These are phyloP conservation scores for Acheta domesticus DNA, from an alignment of 2,888 invertebrate genomes.

Conservation along the genomic window DNA sequence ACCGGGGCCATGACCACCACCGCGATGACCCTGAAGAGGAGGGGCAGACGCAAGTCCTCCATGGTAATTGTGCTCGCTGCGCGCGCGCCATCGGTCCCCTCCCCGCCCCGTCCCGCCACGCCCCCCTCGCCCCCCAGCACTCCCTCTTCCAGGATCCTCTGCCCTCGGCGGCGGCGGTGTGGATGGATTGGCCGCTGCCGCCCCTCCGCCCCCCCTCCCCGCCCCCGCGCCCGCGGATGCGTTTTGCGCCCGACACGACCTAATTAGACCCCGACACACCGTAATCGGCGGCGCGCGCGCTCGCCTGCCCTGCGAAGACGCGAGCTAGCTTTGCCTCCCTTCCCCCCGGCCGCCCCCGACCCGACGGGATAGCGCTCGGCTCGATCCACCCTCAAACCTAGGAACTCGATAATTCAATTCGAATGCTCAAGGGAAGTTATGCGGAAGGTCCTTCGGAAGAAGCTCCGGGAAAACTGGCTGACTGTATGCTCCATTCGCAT, in stretches of 20 bases:
- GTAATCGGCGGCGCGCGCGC: slow-evolving; percentile 7
- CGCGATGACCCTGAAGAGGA: slow-evolving; percentile 18
- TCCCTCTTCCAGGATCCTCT: no score
- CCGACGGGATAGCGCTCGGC: no score
- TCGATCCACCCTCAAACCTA: no score
- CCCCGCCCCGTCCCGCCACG: not conserved
- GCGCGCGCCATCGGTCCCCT: not conserved
- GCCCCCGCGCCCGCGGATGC: not conserved
- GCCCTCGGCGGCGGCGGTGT: no score
- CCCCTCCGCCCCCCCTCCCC: not conserved
- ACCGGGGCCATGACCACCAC: not conserved
- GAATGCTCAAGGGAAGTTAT: no score
- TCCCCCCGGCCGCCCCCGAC: not conserved
- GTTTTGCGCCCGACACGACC: not conserved
- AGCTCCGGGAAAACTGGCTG: no score
- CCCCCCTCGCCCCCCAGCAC: no score
- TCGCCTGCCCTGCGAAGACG: not conserved
- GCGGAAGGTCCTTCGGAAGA: no score
- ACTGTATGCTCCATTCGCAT: no score
- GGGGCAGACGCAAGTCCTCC: slow-evolving; percentile 18
- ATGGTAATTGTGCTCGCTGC: not conserved
- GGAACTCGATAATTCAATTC: no score
- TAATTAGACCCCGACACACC: slow-evolving; percentile 2
- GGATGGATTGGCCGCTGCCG: not conserved
- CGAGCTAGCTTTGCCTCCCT: not conserved